Evolutionary conservation across 2,888 invertebrate species (phyloP).

Genomic region (Cylloceria caligata): DNA sequence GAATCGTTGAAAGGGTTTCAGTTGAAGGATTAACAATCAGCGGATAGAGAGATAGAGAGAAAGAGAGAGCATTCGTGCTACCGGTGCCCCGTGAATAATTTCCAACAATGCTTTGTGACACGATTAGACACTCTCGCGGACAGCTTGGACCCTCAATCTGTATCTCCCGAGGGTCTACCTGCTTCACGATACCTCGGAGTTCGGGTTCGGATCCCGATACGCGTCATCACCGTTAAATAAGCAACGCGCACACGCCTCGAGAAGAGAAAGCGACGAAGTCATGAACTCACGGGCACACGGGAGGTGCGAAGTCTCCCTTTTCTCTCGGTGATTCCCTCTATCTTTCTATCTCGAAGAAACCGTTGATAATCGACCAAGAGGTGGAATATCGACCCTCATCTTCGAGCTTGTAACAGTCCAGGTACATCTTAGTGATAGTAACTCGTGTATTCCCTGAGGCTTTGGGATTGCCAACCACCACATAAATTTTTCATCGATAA

Average conservation of each 20-base stretch:
- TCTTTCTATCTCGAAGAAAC: slow-evolving; percentile 31
- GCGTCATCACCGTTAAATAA: slow-evolving; percentile 16
- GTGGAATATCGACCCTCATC: slow-evolving; percentile 15
- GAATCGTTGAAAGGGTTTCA: slow-evolving; percentile 6
- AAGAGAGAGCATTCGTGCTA: not conserved
- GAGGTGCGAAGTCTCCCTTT: slow-evolving; percentile 49
- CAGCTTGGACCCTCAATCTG: not conserved
- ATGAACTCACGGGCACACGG: slow-evolving; percentile 25
- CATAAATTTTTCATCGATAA: slow-evolving; percentile 45
- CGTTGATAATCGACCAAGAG: slow-evolving; percentile 39
- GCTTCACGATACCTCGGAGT: slow-evolving; percentile 9
- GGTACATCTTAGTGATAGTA: too few species aligned
- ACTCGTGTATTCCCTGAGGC: not conserved
- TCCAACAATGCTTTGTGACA: slow-evolving; percentile 35
- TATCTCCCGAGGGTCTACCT: slow-evolving; percentile 35
- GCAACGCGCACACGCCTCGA: slow-evolving; percentile 41
- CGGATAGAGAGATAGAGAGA: not conserved
- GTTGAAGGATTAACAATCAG: slow-evolving; percentile 43
- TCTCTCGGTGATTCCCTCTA: slow-evolving; percentile 38
- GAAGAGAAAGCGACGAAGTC: slow-evolving; percentile 57
- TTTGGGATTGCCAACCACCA: not conserved
- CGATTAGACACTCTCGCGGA: slow-evolving; percentile 42
- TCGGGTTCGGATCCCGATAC: not conserved
- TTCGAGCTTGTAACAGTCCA: not conserved
- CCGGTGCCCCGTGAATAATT: slow-evolving; percentile 51